Evolutionary conservation across 2,888 invertebrate species (phyloP).

Genomic region (Drosophila leonis): DNA sequence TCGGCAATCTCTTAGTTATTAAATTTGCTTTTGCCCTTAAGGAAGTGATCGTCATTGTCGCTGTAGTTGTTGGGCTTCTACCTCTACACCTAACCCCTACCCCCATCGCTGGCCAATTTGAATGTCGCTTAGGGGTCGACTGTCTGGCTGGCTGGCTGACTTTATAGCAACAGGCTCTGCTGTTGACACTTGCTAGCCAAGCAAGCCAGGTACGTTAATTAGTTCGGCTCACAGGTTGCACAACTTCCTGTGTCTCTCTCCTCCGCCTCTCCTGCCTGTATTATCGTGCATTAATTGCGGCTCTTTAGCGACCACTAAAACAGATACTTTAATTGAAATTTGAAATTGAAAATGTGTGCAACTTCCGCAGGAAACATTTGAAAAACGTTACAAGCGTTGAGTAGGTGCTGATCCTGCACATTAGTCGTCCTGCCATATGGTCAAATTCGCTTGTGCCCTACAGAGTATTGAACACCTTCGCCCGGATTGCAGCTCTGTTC

Average conservation of each 20-base stretch:
- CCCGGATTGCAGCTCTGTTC: conserved; percentile 6
- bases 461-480: conserved; percentile 13
- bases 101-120: conserved; percentile 55
- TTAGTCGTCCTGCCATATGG: conserved; percentile 55
- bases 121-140: conserved; percentile 57
- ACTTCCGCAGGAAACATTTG: conserved; percentile 73
- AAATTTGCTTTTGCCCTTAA: conserved; percentile 67
- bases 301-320: conserved; percentile 67
- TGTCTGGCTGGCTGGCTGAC: conserved; percentile 5
- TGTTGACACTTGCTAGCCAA: conserved; percentile 59
- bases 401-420: conserved; percentile 56
- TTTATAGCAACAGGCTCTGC: conserved; percentile 63
- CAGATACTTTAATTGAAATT: conserved; percentile 65
- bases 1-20: conserved; percentile 60
- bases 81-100: conserved; percentile 19
- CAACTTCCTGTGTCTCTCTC: conserved; percentile 61
- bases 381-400: conserved; percentile 56
- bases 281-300: conserved; percentile 61
- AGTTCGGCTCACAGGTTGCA: conserved; percentile 51
- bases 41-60: conserved; percentile 58
- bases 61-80: conserved; percentile 27
- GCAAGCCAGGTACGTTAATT: conserved; percentile 59
- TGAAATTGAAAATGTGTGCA: conserved; percentile 58
- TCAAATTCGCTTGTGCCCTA: not conserved
- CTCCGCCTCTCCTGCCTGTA: conserved; percentile 20